Conservation (phyloP, 2,888 invertebrate genomes). For the Galeruca laticollis region DNA sequence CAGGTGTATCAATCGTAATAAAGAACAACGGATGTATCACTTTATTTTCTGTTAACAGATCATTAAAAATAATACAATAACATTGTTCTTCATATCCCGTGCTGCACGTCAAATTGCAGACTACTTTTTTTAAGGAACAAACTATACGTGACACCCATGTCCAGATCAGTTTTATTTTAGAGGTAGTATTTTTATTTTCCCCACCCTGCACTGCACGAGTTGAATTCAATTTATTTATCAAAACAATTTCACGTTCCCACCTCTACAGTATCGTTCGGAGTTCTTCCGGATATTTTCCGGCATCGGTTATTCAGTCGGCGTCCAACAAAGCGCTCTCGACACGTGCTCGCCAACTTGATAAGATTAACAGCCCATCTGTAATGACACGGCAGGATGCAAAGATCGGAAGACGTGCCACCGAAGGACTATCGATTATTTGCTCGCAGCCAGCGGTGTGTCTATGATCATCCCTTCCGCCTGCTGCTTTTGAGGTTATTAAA, state of each 20-base stretch:
- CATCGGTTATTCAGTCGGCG: constrained; percentile 53
- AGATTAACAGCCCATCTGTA: constrained; percentile 60
- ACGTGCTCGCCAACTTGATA: constrained; percentile 59
- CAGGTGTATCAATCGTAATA: too few species aligned
- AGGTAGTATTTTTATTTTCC: not conserved
- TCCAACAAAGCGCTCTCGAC: constrained; percentile 55
- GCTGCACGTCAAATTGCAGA: too few species aligned
- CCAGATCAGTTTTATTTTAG: too few species aligned
- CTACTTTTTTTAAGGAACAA: too few species aligned
- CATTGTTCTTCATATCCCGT: too few species aligned
- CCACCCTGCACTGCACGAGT: not conserved
- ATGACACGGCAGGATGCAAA: constrained; percentile 60
- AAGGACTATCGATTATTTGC: constrained; percentile 54
- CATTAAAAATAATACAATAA: too few species aligned
- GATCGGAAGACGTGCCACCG: constrained; percentile 56
- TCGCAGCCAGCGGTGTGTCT: constrained; percentile 52
- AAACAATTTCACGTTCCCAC: constrained; percentile 20
- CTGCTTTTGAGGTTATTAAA: constrained; percentile 17
- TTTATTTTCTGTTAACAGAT: too few species aligned
- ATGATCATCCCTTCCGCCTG: constrained; percentile 45
- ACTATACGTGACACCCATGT: too few species aligned
- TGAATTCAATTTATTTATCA: constrained; percentile 4
- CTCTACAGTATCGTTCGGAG: constrained; percentile 43
- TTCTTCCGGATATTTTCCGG: constrained; percentile 56
- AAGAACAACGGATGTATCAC: too few species aligned